A percentile compares a stretch with the other conserved stretches of the same genome.
These are phyloP conservation scores for Patella depressa DNA, from an alignment of 2,888 invertebrate genomes.

Conservation along the genomic window DNA sequence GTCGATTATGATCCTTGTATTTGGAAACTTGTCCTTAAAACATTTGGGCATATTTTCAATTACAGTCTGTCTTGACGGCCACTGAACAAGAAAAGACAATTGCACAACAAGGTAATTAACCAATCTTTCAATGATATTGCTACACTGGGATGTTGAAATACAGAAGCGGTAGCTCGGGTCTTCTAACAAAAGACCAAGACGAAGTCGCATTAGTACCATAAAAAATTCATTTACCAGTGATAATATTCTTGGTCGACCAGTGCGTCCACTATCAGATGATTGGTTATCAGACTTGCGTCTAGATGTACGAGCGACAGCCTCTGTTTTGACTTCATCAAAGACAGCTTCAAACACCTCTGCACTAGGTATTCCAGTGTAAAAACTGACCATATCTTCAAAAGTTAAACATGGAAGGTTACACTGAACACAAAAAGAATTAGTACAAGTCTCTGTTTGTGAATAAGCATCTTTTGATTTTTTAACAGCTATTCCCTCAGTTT, in stretches of 20 bases:
- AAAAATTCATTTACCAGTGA: no score
- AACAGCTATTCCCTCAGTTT: not conserved
- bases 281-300: no score
- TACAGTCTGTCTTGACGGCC: slow-evolving; percentile 25
- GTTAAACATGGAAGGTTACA: not conserved
- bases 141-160: not conserved
- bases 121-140: slow-evolving; percentile 11
- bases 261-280: not conserved
- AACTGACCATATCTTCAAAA: not conserved
- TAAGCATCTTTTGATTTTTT: not conserved
- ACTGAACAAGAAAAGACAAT: slow-evolving; percentile 13
- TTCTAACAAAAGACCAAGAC: not conserved
- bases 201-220: not conserved
- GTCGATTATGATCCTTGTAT: slow-evolving; percentile 37
- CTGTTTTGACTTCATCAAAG: not conserved
- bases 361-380: not conserved
- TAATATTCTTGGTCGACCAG: no score
- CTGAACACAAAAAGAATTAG: not conserved
- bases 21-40: slow-evolving; percentile 32
- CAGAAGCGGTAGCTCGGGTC: not conserved
- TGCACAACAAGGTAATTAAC: slow-evolving; percentile 16
- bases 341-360: not conserved
- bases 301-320: no score
- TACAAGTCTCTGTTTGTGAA: not conserved
- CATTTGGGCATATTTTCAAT: slow-evolving; percentile 26